A percentile compares a stretch with the other conserved stretches of the same genome.
Evolutionary conservation across 2,797 vertebrate genomes (phyloP).

Genomic region (Carapus acus): DNA sequence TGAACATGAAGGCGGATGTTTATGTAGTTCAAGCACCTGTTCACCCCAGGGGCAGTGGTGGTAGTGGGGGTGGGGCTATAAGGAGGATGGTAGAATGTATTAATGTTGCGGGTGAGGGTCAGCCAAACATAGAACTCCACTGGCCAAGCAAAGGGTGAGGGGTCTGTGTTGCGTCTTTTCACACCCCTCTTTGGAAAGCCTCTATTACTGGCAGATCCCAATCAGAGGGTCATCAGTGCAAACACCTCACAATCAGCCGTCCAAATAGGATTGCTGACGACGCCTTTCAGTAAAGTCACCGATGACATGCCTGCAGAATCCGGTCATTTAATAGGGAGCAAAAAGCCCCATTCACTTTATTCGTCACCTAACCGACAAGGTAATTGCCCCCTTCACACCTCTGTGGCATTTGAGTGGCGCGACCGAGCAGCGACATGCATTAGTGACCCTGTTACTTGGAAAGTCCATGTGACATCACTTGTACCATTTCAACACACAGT

Average conservation of each 20-base stretch:
- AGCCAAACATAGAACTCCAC: slow-evolving; percentile 50
- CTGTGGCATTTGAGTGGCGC: slow-evolving; percentile 38
- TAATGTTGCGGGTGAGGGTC: slow-evolving; percentile 33
- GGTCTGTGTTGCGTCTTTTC: slow-evolving; percentile 43
- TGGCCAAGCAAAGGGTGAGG: slow-evolving; percentile 44
- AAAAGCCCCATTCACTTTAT: slow-evolving; percentile 36
- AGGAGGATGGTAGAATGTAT: slow-evolving; percentile 34
- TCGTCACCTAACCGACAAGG: slow-evolving; percentile 38
- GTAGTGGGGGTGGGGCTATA: neutral
- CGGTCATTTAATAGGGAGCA: slow-evolving; percentile 31
- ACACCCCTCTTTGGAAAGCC: slow-evolving; percentile 51
- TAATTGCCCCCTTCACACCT: slow-evolving; percentile 46
- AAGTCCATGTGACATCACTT: slow-evolving; percentile 15
- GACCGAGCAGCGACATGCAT: slow-evolving; percentile 3
- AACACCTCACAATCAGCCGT: slow-evolving; percentile 50
- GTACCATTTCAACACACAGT: neutral
- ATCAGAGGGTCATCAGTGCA: slow-evolving; percentile 43
- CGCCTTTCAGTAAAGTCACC: slow-evolving; percentile 26
- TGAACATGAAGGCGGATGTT: slow-evolving; percentile 14
- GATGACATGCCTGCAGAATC: slow-evolving; percentile 7
- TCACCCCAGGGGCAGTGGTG: neutral
- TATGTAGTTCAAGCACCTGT: slow-evolving; percentile 36
- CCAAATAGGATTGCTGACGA: slow-evolving; percentile 36
- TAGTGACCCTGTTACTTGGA: slow-evolving; percentile 6
- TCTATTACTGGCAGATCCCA: slow-evolving; percentile 42